Base-by-base conservation (phyloP, 2,113 vertebrate genomes). In the Cichladusa arquata region DNA sequence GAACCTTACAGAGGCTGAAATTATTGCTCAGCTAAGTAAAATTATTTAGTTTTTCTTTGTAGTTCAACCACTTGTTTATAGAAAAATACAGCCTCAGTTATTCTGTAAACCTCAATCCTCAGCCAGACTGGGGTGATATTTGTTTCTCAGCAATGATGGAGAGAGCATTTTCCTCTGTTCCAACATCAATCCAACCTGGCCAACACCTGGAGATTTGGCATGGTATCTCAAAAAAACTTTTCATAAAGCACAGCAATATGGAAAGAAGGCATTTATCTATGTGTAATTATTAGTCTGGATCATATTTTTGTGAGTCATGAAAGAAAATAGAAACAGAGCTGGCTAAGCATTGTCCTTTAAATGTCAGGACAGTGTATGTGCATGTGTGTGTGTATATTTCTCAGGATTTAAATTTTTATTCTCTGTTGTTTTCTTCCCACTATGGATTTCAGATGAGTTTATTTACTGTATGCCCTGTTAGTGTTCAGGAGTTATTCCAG, bases 341-440 rank as follows among this genome's bases (percentile, higher is more conserved):
- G 94, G 83, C 53, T 91, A 95, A 79, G 40, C 73, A 91, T 40
- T 95, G 77, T 56, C 83, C 69, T 96, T 94, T 92, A 88, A 93
- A 97, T 95, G 83, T 91, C 89, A 93, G 69, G 65, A 74, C 65
- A 88, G 38, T 78, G 22, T 88, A 34, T 54, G 23, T 88, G 18
- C 18, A 17, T 79, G 5, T 65, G 47, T 70, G 33, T 60, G 4
- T 57, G 1, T 76, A 9, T 81, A 82, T 91, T 89, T 92, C 89
- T 92, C 20, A 66, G 45, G 65, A 78, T 67, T 93, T 78, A 93
- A 86, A 88, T 84, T 96, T 91, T 79, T 60, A 72, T 84, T 86
- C 69, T 85, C 67, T 77, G 16, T 62, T 72, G 42, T 57, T 86
- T 86, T 86, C 38, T 86, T 86, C 38, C 26, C 77, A 53, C 34